These are phyloP conservation scores for Bovichtus variegatus DNA, from an alignment of 2,797 vertebrate genomes.

Conservation along the genomic window DNA sequence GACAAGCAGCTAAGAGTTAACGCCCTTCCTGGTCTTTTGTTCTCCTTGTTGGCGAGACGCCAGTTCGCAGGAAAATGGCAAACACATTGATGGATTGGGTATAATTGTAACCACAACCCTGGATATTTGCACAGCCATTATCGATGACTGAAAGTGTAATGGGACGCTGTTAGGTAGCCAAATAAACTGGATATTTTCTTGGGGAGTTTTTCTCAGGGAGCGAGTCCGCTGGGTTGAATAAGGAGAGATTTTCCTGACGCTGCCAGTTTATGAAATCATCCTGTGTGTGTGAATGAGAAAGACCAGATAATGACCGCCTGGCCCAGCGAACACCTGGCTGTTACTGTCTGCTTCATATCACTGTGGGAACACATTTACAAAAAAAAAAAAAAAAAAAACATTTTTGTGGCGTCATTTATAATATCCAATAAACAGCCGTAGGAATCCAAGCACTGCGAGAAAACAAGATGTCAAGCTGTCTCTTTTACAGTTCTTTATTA, in stretches of 20 bases:
- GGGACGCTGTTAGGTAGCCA: constrained; percentile 27
- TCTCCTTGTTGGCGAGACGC: constrained; percentile 44
- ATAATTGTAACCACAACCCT: constrained; percentile 52
- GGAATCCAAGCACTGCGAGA: background rate
- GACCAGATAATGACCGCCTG: constrained; percentile 32
- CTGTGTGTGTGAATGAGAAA: constrained; percentile 41
- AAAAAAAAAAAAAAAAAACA: no score
- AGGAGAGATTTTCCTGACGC: constrained; percentile 28
- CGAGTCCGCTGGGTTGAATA: constrained; percentile 16
- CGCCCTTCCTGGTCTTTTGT: constrained; percentile 58
- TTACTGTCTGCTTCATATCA: constrained; percentile 34
- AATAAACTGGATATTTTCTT: constrained; percentile 27
- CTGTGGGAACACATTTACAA: background rate
- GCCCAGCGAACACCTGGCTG: constrained; percentile 38
- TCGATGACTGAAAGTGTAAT: constrained; percentile 36
- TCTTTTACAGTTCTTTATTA: constrained; percentile 8
- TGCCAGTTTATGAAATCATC: constrained; percentile 41
- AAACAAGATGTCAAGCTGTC: background rate
- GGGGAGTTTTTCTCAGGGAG: constrained; percentile 18
- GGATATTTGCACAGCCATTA: constrained; percentile 53
- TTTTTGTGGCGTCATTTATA: background rate
- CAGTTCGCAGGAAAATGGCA: constrained; percentile 35
- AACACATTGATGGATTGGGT: constrained; percentile 49
- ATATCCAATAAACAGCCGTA: background rate
- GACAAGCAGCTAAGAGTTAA: constrained; percentile 24